Conservation (phyloP, 2,888 invertebrate species). For the Diachrysia chrysitis region DNA sequence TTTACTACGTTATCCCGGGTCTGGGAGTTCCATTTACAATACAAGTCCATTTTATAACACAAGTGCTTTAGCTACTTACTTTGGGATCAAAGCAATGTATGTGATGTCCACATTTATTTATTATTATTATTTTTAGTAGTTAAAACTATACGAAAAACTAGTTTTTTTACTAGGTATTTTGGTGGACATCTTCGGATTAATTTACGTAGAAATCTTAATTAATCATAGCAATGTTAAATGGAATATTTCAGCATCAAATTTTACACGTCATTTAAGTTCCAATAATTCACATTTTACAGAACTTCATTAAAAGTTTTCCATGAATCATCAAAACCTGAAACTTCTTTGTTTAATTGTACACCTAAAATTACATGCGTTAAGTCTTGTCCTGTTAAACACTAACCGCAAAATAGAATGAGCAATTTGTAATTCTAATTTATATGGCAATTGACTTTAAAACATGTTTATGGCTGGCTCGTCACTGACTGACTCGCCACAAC, state of each 20-base stretch:
- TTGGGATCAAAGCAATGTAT: no score
- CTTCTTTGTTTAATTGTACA: constrained; percentile 25
- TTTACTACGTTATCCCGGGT: no score
- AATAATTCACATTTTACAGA: neutral
- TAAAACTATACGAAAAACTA: no score
- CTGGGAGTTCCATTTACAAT: no score
- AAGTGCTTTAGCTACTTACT: no score
- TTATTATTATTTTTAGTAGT: no score
- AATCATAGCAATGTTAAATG: neutral
- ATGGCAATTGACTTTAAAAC: constrained; percentile 22
- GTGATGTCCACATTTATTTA: no score
- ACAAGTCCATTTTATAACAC: no score
- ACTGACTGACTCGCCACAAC: no score
- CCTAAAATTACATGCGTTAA: constrained; percentile 38
- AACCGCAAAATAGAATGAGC: constrained; percentile 32
- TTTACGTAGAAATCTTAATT: neutral
- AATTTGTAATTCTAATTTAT: constrained; percentile 49
- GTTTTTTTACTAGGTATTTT: no score
- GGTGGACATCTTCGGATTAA: neutral
- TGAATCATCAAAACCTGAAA: constrained; percentile 17
- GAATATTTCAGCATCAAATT: neutral
- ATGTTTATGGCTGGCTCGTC: constrained; percentile 14
- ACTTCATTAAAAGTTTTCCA: constrained; percentile 6
- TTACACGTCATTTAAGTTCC: neutral
- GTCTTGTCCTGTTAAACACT: constrained; percentile 51